Evolutionary conservation across 2,113 vertebrate species (phyloP).

Genomic region (Carettochelys insculpta): DNA sequence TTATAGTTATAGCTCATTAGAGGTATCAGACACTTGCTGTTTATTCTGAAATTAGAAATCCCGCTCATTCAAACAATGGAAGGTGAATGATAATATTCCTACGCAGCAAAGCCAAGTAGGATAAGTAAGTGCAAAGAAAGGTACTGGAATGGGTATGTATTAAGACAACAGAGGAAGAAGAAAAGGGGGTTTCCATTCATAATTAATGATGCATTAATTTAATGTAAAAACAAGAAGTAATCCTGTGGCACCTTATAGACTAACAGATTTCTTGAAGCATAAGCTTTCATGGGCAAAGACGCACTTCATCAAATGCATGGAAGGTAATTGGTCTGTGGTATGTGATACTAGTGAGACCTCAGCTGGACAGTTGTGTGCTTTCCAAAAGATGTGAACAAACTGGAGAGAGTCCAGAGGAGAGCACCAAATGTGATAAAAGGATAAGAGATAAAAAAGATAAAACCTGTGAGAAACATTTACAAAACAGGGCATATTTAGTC

Average conservation of each 20-base stretch:
- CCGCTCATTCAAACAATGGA: not conserved
- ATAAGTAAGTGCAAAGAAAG: not conserved
- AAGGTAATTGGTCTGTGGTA: not conserved
- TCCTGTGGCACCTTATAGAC: too few species aligned
- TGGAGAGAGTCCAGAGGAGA: not conserved
- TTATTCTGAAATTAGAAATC: not conserved
- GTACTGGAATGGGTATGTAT: not conserved
- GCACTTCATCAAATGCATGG: too few species aligned
- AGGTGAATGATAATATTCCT: not conserved
- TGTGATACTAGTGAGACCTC: not conserved
- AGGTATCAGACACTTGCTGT: not conserved
- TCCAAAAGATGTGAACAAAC: not conserved
- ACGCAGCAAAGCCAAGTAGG: not conserved
- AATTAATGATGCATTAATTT: not conserved
- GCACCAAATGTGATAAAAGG: not conserved
- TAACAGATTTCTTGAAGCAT: too few species aligned
- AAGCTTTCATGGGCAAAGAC: too few species aligned
- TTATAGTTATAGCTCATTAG: not conserved
- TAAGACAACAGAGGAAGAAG: not conserved
- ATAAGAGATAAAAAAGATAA: too few species aligned
- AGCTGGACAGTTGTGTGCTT: not conserved
- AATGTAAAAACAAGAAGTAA: too few species aligned
- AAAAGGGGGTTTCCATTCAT: not conserved
- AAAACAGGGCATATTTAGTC: not conserved
- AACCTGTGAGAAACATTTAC: not conserved